Evolutionary conservation across 2,888 invertebrate species (phyloP), one percentile per base, ranked within the genome.

Genomic region (Drosophila mimetica): DNA sequence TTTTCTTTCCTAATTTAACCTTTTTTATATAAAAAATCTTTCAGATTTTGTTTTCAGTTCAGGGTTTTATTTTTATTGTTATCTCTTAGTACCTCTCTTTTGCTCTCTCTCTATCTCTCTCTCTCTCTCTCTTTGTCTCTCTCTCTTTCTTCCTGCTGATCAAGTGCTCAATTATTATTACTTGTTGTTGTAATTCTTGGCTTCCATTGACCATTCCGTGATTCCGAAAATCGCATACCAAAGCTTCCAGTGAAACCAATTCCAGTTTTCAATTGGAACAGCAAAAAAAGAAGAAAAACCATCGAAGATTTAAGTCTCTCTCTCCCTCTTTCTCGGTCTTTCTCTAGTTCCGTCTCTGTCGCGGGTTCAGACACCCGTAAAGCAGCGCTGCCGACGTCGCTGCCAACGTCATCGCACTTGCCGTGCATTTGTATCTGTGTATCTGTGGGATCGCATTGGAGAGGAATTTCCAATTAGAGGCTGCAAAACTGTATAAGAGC

Each of bases 231-330:
- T 75, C 74, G 76, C 86, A 87, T 87, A 81, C 86, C 89, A 79
- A 76, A 65, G 76, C 70, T 87, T 89, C 86, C 89, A 87, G 88
- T 89, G 80, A 89, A 87, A 88, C 88, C 88, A 89, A 81, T 89
- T 87, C 89, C 86, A 88, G 80, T 82, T 76, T 83, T 86, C 81
- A 83, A 84, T 80, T 88, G 83, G 86, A 84, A 86, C 83, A 67
- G 59, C 42, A 59, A 59, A 59, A n/a, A 42, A 42, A 58, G 57
- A 59, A 32, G 57, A 65, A 69, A 51, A 48, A 44, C 44, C 44
- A 44, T 44, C 44, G 44, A 44, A 44, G 44, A 44, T 25, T 44
- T 11, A 65, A 64, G 81, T 34, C 78, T 30, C 50, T 53, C 65
- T 52, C 52, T 47, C 42, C 32, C 18, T 36, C 42, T 36, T 50